Base-by-base conservation (phyloP, 1,140 invertebrate species). In the Andrena cerasifolii region DNA sequence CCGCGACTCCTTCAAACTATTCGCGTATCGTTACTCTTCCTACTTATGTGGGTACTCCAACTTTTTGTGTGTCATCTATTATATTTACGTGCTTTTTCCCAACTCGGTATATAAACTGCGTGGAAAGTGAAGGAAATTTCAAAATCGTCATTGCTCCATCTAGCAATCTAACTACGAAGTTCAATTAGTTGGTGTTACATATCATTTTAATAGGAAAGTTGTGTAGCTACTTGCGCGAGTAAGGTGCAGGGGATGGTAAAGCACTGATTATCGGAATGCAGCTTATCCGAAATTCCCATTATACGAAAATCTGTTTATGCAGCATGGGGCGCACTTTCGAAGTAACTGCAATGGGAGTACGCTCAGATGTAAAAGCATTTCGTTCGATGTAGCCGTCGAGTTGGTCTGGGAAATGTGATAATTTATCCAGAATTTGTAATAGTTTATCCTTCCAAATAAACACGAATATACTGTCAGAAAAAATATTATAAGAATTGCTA, bases 271-370 rank as follows among this genome's bases (percentile, higher is more conserved):
- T 74, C 61, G 36, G 61, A n/a, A 31, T 21, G 59, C 61, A 33
- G 61, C 59, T 74, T 74, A 74, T 66, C 61, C 72, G 36, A 74
- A 74, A 74, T 74, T 74, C 54, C 72, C 61, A 74, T 74, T 74
- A 74, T 66, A 26, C 47, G 71, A 16, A 65, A 43, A 54, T 65
- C 71, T 74, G 49, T 66, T 74, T 74, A 65, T 56, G 72, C 36
- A 65, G n/a, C 59, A 18, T 3, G 26, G 49, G 8, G 28, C 49
- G 36, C 40, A 18, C 56, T 24, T n/a, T 6, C 36, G 47, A 66
- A 66, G 65, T 66, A 74, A 40, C 36, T 31, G 51, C 36, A 28
- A 59, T 61, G 54, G 62, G 28, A 45, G 61, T 59, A 66, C 26
- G 51, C 21, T 28, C 36, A 61, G 67, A 74, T 58, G 68, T 56